A percentile compares a stretch with the other conserved stretches of the same genome.
Conservation (phyloP, 2,888 invertebrate species). For the Camponotus fellah region DNA sequence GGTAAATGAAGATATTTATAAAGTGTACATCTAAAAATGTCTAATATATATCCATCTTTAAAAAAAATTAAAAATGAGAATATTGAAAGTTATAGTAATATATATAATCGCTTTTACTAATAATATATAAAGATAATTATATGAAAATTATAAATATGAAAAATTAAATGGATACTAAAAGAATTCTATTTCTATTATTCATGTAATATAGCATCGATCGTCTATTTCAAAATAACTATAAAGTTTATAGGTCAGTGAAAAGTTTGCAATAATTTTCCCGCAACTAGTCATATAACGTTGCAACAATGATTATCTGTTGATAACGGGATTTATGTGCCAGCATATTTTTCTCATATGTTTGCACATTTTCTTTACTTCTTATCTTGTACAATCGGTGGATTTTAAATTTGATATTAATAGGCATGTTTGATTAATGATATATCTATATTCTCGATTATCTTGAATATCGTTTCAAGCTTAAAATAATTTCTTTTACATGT, state of each 20-base stretch:
- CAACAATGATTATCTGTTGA: constrained; percentile 44
- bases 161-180: neutral
- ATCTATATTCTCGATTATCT: constrained; percentile 45
- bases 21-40: neutral
- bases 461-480: neutral
- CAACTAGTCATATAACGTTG: neutral
- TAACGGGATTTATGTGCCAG: constrained; percentile 44
- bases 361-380: constrained; percentile 30
- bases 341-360: constrained; percentile 50
- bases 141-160: too few relatives aligned
- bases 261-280: neutral
- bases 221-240: constrained; percentile 21
- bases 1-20: neutral
- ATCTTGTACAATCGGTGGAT: constrained; percentile 56
- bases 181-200: neutral
- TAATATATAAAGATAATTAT: neutral
- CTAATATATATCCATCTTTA: neutral
- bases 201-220: neutral
- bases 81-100: neutral
- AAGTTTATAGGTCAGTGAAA: constrained; percentile 23
- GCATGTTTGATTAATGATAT: constrained; percentile 59
- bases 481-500: neutral
- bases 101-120: neutral
- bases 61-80: neutral
- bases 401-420: constrained; percentile 67